phyloP scores from a whole-genome alignment of 2,113 vertebrate genomes.

The Pseudorhombus dupliciocellatus region DNA sequence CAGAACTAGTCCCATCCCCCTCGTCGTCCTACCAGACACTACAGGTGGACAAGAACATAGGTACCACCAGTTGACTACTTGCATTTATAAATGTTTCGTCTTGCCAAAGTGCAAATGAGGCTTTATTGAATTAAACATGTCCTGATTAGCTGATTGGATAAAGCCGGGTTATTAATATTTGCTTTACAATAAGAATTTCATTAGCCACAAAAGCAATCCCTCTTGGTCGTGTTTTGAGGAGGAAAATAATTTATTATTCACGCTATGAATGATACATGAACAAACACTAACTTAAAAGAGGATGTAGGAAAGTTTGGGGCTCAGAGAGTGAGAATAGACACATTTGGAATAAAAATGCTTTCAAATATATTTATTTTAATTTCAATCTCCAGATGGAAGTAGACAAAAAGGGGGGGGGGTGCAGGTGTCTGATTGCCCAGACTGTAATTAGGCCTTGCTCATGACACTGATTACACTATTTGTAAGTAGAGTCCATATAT shows the following conservation, averaged over 20 bases:
- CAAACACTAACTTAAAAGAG: not conserved
- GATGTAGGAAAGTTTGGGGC: not conserved
- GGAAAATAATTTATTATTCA: not conserved
- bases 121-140: not conserved
- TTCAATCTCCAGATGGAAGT: not conserved
- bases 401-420: too few relatives aligned
- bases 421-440: too few relatives aligned
- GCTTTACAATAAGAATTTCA: not conserved
- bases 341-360: too few relatives aligned
- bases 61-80: too few relatives aligned
- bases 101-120: not conserved
- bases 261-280: not conserved
- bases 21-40: not conserved
- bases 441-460: too few relatives aligned
- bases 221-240: not conserved
- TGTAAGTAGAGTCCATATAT: not conserved
- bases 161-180: not conserved
- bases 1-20: not conserved
- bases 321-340: not conserved
- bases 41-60: not conserved
- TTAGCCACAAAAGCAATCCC: too few relatives aligned
- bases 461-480: not conserved
- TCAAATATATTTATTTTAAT: not conserved
- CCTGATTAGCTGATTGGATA: not conserved
- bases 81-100: not conserved